Percentiles rank a stretch among this genome's conserved stretches.
Conservation (phyloP, 37 sponge, comb jelly and placozoan species). For the Agelas oroides region DNA sequence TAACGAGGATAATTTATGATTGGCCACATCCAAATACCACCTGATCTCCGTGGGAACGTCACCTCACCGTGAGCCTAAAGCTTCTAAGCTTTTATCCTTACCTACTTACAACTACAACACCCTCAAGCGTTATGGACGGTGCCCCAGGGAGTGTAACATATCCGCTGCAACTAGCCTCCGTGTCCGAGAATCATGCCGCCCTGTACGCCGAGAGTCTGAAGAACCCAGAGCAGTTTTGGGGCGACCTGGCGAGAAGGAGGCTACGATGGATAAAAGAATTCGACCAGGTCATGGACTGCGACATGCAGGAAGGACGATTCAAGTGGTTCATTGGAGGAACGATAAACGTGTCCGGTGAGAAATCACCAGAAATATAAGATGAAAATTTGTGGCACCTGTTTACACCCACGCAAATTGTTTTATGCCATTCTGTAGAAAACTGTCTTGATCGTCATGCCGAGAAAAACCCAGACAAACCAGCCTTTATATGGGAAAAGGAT, state of each 20-base stretch:
- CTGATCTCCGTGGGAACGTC: no score
- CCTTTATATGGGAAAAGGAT: conserved; percentile 95
- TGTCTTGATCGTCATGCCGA: conserved; percentile 87
- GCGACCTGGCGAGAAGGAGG: conserved; percentile 76
- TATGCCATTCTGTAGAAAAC: conserved; percentile 64
- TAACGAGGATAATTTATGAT: no score
- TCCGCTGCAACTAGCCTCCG: conserved; percentile 55
- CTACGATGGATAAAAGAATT: conserved; percentile 84
- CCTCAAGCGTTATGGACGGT: no score
- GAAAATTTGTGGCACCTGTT: no score
- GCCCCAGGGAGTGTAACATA: conserved; percentile 4
- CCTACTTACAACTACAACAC: no score
- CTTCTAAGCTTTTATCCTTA: no score
- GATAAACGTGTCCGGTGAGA: conserved; percentile 88
- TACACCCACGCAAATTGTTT: no score
- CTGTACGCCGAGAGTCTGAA: conserved; percentile 79
- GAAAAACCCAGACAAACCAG: conserved; percentile 67
- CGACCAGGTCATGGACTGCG: conserved; percentile 81
- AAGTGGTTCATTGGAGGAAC: conserved; percentile 90
- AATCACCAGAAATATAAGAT: no score
- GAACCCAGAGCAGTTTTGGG: conserved; percentile 91
- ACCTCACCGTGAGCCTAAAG: no score
- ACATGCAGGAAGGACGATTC: conserved; percentile 74
- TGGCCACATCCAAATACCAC: no score
- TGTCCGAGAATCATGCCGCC: conserved; percentile 62